phyloP scores from a whole-genome alignment of 2,113 vertebrate genomes.

The Abramis brama region DNA sequence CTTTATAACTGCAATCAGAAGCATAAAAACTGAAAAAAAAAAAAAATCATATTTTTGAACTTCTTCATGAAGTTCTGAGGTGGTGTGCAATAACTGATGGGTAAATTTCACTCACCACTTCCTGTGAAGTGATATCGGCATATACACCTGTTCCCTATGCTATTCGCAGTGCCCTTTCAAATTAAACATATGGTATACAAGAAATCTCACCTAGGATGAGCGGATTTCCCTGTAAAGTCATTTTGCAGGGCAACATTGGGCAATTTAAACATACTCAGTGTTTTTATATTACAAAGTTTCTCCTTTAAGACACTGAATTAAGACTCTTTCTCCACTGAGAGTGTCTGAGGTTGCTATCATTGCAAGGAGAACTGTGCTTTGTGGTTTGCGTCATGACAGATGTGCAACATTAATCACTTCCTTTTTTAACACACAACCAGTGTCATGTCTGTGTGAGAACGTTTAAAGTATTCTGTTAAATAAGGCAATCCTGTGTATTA shows the following conservation, averaged over 20 bases:
- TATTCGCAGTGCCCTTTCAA: not conserved
- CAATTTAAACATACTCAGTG: not conserved
- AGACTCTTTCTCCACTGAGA: slow-evolving; percentile 1
- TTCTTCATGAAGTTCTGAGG: no score
- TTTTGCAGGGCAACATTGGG: not conserved
- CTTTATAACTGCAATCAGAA: no score
- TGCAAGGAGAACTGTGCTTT: not conserved
- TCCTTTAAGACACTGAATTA: not conserved
- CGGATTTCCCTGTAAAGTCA: not conserved
- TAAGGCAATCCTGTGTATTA: not conserved
- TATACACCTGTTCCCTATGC: not conserved
- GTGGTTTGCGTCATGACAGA: not conserved
- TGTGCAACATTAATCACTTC: not conserved
- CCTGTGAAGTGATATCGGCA: not conserved
- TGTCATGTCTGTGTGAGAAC: not conserved
- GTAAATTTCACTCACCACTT: not conserved
- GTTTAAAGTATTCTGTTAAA: not conserved
- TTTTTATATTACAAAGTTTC: not conserved
- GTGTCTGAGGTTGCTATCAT: not conserved
- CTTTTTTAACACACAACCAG: not conserved
- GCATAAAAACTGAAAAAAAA: no score
- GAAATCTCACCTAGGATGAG: not conserved
- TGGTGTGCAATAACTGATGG: not conserved
- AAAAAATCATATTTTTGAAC: no score
- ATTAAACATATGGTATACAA: not conserved